phyloP scores from a whole-genome alignment of 2,113 vertebrate genomes.

The Chloropsis cyanopogon region DNA sequence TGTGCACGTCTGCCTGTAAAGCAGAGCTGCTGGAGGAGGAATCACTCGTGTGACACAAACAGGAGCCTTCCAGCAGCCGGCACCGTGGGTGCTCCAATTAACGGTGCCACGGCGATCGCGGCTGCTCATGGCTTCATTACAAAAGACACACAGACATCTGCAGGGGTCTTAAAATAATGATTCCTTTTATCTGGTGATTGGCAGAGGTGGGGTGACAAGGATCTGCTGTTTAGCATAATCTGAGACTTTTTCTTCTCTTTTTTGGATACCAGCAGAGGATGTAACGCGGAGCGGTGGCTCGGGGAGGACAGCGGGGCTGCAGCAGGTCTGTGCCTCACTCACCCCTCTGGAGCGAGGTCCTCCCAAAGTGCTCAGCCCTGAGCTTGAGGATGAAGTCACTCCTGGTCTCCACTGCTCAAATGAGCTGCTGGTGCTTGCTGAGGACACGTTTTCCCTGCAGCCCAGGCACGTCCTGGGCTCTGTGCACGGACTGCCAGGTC shows the following conservation, averaged over 20 bases:
- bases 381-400: background rate
- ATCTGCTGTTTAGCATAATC: conserved; percentile 49
- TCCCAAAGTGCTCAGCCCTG: background rate
- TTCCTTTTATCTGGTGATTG: conserved; percentile 58
- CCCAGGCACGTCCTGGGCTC: background rate
- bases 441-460: fast-evolving
- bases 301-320: background rate
- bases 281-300: fast-evolving
- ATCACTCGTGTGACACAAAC: background rate
- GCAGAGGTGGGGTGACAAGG: conserved; percentile 40
- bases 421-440: background rate
- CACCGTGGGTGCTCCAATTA: conserved; percentile 67
- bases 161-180: conserved; percentile 67
- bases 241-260: background rate
- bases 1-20: fast-evolving
- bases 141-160: conserved; percentile 63
- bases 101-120: background rate
- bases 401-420: background rate
- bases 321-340: background rate
- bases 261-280: background rate
- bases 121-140: conserved; percentile 49
- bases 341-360: fast-evolving
- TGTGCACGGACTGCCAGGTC: fast-evolving
- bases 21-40: conserved; percentile 5
- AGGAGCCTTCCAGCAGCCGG: background rate